phyloP scores from a whole-genome alignment of 1,140 invertebrate genomes.

The Magallana gigas region DNA sequence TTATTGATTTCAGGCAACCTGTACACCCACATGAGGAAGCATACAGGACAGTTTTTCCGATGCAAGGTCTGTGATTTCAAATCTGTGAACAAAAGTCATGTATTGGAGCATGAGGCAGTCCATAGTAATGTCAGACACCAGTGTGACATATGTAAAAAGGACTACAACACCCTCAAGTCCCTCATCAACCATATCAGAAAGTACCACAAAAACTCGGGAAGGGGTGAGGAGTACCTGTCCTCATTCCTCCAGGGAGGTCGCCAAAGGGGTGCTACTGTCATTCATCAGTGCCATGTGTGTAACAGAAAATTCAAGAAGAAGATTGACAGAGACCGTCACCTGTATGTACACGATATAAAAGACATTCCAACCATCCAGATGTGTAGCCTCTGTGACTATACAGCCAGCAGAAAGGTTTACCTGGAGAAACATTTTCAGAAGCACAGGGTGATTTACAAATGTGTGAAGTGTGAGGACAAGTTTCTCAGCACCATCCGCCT shows the following conservation, averaged over 20 bases:
- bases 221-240: constrained; percentile 74
- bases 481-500: constrained; percentile 73
- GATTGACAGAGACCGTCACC: constrained; percentile 77
- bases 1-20: constrained; percentile 73
- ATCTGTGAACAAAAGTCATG: constrained; percentile 78
- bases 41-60: constrained; percentile 78
- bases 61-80: constrained; percentile 78
- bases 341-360: constrained; percentile 78
- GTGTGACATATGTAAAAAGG: constrained; percentile 77
- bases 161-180: constrained; percentile 79
- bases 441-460: constrained; percentile 75
- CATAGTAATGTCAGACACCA: constrained; percentile 71
- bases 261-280: constrained; percentile 66
- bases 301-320: constrained; percentile 80
- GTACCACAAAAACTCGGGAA: constrained; percentile 72
- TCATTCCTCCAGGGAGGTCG: constrained; percentile 67
- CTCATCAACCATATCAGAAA: constrained; percentile 78
- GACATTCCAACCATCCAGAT: constrained; percentile 71
- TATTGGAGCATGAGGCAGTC: constrained; percentile 77
- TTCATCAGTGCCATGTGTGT: constrained; percentile 79
- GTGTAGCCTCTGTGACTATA: constrained; percentile 77
- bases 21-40: constrained; percentile 80
- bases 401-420: constrained; percentile 73
- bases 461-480: constrained; percentile 65
- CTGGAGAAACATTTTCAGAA: constrained; percentile 78